phyloP scores from a whole-genome alignment of 2,113 vertebrate genomes.

The Apodemus sylvaticus region DNA sequence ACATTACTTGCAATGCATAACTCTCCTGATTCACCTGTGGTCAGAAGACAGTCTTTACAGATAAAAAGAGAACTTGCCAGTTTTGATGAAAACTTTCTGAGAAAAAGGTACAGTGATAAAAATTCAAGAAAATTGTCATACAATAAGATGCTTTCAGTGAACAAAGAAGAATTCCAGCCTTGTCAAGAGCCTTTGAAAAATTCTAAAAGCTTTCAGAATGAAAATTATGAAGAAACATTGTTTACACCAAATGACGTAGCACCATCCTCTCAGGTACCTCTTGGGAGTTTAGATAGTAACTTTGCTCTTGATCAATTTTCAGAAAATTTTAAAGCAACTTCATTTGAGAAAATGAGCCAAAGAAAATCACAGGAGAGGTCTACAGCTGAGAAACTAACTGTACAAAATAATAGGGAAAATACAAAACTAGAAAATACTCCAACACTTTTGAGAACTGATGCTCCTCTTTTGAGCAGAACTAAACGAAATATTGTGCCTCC shows the following conservation, averaged over 20 bases:
- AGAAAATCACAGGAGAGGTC: conserved; percentile 65
- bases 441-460: conserved; percentile 70
- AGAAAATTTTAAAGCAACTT: conserved; percentile 74
- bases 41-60: conserved; percentile 90
- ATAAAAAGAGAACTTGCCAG: conserved; percentile 93
- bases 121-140: conserved; percentile 81
- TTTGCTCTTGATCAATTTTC: conserved; percentile 82
- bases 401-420: conserved; percentile 59
- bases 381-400: conserved; percentile 52
- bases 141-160: conserved; percentile 70
- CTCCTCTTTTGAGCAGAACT: conserved; percentile 82
- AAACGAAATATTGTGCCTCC: conserved; percentile 92
- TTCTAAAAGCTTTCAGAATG: conserved; percentile 70
- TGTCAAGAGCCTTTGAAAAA: conserved; percentile 78
- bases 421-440: conserved; percentile 53
- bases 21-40: conserved; percentile 87
- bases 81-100: conserved; percentile 86
- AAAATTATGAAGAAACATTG: conserved; percentile 75
- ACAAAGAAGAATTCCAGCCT: conserved; percentile 72
- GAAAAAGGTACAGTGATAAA: conserved; percentile 86
- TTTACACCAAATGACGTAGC: conserved; percentile 78
- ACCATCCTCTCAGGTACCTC: conserved; percentile 84
- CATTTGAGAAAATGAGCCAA: conserved; percentile 54
- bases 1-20: conserved; percentile 88
- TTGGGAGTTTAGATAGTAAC: conserved; percentile 78